phyloP scores from a whole-genome alignment of 1,140 invertebrate genomes.

The Dysdera silvatica region DNA sequence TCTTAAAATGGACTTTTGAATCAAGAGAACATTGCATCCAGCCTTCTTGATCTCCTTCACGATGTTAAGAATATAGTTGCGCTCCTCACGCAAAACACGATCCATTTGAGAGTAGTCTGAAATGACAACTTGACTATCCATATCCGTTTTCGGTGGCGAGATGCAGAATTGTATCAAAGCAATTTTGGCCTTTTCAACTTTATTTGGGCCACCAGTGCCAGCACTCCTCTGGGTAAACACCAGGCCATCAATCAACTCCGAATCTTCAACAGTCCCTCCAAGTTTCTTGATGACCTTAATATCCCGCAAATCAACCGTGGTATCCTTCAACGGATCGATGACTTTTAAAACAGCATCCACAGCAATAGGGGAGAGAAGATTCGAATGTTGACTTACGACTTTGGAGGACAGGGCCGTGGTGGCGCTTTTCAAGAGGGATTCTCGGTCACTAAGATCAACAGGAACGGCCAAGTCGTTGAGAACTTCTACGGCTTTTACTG shows the following conservation, averaged over 20 bases:
- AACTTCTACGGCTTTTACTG: conserved; percentile 75
- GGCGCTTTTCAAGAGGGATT: conserved; percentile 84
- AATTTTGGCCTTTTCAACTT: conserved; percentile 96
- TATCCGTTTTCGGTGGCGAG: conserved; percentile 98
- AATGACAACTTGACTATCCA: conserved; percentile 95
- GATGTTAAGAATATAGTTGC: conserved; percentile 96
- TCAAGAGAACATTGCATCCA: conserved; percentile 94
- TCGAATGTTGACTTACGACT: conserved; percentile 94
- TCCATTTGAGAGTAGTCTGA: conserved; percentile 99
- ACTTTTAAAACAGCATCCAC: conserved; percentile 93
- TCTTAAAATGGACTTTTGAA: conserved; percentile 96
- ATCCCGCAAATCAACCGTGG: conserved; percentile 66
- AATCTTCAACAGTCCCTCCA: conserved; percentile 96
- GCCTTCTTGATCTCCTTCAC: conserved; percentile 98
- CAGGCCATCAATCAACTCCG: conserved; percentile 88
- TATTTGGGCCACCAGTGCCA: conserved; percentile 75
- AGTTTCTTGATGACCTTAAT: conserved; percentile 94
- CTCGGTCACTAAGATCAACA: conserved; percentile 77
- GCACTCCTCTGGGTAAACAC: conserved; percentile 85
- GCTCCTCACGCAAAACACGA: conserved; percentile 93
- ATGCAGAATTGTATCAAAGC: conserved; percentile 99
- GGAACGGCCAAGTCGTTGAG: conserved; percentile 75
- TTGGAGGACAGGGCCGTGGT: conserved; percentile 98
- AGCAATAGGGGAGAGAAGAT: conserved; percentile 86
- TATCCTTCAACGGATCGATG: conserved; percentile 54